Percentiles rank a stretch among this genome's conserved stretches.
Conservation (phyloP, 2,797 vertebrate genomes). For the Alosa sapidissima region DNA sequence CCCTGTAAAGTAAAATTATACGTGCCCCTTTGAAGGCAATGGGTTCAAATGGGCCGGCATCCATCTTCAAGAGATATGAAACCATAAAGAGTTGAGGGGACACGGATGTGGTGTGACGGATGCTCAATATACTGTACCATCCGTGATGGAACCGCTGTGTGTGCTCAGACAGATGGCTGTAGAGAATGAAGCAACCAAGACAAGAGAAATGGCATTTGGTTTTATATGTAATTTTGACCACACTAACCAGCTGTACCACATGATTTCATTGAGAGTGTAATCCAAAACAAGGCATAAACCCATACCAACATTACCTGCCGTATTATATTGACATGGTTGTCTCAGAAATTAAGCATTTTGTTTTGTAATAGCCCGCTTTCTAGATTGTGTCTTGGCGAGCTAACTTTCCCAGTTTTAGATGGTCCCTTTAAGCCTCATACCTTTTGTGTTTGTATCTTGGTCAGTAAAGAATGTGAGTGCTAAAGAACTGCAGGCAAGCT, state of each 20-base stretch:
- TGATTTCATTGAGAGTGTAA: background rate
- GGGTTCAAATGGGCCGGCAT: conserved; percentile 37
- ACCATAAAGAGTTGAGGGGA: conserved; percentile 6
- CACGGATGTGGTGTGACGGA: background rate
- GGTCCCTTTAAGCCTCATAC: background rate
- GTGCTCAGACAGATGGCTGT: background rate
- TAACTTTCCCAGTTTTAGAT: background rate
- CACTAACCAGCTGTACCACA: background rate
- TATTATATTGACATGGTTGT: too few relatives aligned
- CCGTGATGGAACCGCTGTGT: background rate
- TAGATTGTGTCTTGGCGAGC: background rate
- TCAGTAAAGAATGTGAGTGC: background rate
- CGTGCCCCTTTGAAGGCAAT: conserved; percentile 41
- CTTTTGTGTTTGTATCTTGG: background rate
- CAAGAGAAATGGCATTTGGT: background rate
- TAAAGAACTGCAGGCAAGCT: background rate
- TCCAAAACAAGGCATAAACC: background rate
- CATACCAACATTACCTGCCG: background rate
- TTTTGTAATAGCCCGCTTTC: background rate
- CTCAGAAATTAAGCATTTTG: too few relatives aligned
- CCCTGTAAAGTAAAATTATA: conserved; percentile 44
- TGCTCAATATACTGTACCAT: background rate
- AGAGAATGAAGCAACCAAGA: background rate
- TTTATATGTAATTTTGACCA: background rate
- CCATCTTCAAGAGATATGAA: background rate